These are phyloP conservation scores for Spondyliosoma cantharus DNA, from an alignment of 2,797 vertebrate genomes.

Conservation along the genomic window DNA sequence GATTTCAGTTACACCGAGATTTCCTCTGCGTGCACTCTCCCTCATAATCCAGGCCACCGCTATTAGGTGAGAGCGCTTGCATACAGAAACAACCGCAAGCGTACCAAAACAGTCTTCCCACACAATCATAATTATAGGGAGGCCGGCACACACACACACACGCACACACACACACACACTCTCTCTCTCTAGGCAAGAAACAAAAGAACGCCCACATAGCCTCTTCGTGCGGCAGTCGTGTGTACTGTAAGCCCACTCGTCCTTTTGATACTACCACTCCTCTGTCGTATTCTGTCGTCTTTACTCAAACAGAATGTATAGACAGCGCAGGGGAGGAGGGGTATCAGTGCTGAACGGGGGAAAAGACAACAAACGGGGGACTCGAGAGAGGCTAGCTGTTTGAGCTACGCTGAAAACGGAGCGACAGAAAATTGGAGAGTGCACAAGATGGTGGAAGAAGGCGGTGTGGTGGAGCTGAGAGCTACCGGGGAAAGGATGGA, in stretches of 20 bases:
- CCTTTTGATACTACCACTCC: conserved; percentile 79
- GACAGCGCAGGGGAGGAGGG: conserved; percentile 35
- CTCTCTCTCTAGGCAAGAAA: conserved; percentile 72
- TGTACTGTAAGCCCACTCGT: conserved; percentile 81
- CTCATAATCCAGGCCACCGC: conserved; percentile 66
- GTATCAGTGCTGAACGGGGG: conserved; percentile 31
- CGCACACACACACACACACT: conserved; percentile 49
- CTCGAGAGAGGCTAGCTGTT: conserved; percentile 4
- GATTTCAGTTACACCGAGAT: conserved; percentile 33
- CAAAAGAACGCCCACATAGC: conserved; percentile 81
- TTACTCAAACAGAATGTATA: conserved; percentile 52
- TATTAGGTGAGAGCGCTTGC: conserved; percentile 73
- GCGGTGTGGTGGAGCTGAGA: conserved; percentile 15
- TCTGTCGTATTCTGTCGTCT: conserved; percentile 60
- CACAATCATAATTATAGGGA: conserved; percentile 81
- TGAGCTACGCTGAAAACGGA: conserved; percentile 30
- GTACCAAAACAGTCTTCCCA: conserved; percentile 81
- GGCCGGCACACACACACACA: conserved; percentile 56
- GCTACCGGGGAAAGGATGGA: background rate
- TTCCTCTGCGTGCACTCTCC: conserved; percentile 53
- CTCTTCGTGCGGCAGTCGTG: conserved; percentile 75
- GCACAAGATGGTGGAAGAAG: conserved; percentile 62
- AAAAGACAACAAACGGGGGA: conserved; percentile 19
- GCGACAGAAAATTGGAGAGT: conserved; percentile 54
- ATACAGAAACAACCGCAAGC: conserved; percentile 72